phyloP scores from a whole-genome alignment of 2,888 invertebrate genomes.

The Acheta domesticus region DNA sequence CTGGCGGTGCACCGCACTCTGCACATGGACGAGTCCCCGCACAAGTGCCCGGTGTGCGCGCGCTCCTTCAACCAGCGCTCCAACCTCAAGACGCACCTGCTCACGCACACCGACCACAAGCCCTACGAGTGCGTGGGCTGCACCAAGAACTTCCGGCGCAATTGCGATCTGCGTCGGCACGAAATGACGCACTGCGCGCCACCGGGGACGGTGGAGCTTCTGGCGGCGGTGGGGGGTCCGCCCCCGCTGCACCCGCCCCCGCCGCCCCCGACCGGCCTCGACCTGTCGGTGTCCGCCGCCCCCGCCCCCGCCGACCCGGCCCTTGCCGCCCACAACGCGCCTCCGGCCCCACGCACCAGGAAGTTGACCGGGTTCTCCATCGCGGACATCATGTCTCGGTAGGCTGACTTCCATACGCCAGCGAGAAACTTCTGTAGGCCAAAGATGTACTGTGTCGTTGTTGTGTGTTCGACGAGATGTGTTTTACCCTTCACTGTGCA shows the following conservation, averaged over 20 bases:
- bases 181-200: slow-evolving; percentile 45
- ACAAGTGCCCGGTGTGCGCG: slow-evolving; percentile 50
- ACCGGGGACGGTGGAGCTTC: slow-evolving; percentile 25
- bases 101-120: slow-evolving; percentile 50
- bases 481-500: no score
- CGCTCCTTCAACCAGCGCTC: slow-evolving; percentile 50
- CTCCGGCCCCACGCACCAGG: slow-evolving; percentile 46
- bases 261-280: slow-evolving; percentile 31
- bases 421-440: no score
- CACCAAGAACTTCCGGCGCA: slow-evolving; percentile 48
- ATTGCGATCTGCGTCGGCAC: slow-evolving; percentile 50
- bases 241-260: slow-evolving; percentile 27
- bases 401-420: slow-evolving; percentile 40
- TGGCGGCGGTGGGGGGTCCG: slow-evolving; percentile 29
- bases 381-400: slow-evolving; percentile 85
- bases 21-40: slow-evolving; percentile 52
- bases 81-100: slow-evolving; percentile 50
- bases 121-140: slow-evolving; percentile 48
- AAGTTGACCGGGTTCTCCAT: slow-evolving; percentile 74
- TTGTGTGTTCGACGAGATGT: no score
- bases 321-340: not conserved
- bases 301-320: slow-evolving; percentile 30
- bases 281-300: not conserved
- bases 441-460: no score
- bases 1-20: slow-evolving; percentile 89